These are phyloP conservation scores for Desmophyllum pertusum DNA, from an alignment of 92 coral and sea anemone species.

Conservation along the genomic window DNA sequence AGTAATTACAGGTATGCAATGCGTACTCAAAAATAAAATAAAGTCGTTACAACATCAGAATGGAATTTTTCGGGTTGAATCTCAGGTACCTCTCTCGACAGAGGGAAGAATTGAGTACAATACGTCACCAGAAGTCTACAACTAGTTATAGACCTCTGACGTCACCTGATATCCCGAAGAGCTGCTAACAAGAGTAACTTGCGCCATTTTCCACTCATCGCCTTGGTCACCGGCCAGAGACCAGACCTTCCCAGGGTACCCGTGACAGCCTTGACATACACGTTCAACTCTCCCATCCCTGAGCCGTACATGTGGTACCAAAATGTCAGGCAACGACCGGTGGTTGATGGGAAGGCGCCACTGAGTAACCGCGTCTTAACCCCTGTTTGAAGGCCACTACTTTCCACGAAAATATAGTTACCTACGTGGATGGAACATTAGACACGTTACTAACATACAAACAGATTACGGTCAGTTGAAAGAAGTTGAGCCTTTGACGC, in stretches of 20 bases:
- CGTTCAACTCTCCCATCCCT: constrained; percentile 74
- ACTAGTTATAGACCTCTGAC: background rate
- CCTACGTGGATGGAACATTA: constrained; percentile 27
- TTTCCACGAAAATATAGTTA: constrained; percentile 48
- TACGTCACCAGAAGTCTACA: no score
- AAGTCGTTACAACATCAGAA: no score
- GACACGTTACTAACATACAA: no score
- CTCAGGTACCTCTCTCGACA: no score
- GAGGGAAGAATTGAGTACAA: no score
- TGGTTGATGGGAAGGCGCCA: constrained; percentile 52
- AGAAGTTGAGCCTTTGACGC: no score
- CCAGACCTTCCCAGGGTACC: constrained; percentile 52
- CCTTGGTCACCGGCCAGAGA: constrained; percentile 80
- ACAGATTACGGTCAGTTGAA: background rate
- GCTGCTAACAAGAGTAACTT: constrained; percentile 49
- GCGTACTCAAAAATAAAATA: no score
- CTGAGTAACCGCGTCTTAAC: constrained; percentile 63
- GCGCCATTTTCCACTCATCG: constrained; percentile 59
- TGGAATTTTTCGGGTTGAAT: no score
- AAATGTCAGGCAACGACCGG: constrained; percentile 71
- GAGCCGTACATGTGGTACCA: constrained; percentile 86
- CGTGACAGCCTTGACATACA: constrained; percentile 44
- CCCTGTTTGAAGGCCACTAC: constrained; percentile 8
- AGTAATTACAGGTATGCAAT: no score
- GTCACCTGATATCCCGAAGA: constrained; percentile 17